These are phyloP conservation scores for Glareola pratincola DNA, from an alignment of 2,113 vertebrate genomes.

Conservation along the genomic window DNA sequence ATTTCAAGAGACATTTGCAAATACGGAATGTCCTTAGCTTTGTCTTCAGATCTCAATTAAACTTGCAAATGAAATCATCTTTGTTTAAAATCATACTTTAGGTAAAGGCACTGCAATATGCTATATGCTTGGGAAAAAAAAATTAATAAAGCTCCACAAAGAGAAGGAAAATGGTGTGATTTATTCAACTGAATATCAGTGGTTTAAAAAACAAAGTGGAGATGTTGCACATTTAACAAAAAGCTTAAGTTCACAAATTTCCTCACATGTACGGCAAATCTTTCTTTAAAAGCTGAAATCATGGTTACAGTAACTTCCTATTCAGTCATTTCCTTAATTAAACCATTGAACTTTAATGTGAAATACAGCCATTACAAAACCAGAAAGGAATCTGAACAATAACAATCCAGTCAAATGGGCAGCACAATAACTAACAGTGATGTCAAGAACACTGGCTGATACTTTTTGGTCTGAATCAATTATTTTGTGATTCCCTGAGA, in stretches of 20 bases:
- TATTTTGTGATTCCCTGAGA: not conserved
- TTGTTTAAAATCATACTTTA: not conserved
- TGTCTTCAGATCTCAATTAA: not conserved
- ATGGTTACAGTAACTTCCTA: conserved; percentile 68
- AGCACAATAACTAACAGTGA: not conserved
- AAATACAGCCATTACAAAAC: conserved; percentile 62
- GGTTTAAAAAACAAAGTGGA: not conserved
- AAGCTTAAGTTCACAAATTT: conserved; percentile 8
- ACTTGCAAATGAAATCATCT: not conserved
- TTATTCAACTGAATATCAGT: not conserved
- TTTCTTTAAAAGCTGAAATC: conserved; percentile 66
- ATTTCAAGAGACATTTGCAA: not conserved
- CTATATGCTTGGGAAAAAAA: not conserved
- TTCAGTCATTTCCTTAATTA: conserved; percentile 73
- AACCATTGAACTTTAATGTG: conserved; percentile 65
- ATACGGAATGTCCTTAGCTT: not conserved
- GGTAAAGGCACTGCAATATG: not conserved
- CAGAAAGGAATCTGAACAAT: conserved; percentile 64
- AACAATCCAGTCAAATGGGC: conserved; percentile 37
- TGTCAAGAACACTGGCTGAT: conserved; percentile 44
- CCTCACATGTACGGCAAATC: conserved; percentile 27
- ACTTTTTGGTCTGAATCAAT: conserved; percentile 60
- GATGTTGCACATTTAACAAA: not conserved
- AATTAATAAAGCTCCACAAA: not conserved
- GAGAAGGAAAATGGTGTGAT: not conserved